Percentiles rank a stretch among this genome's conserved stretches.
Conservation (phyloP, 2,888 invertebrate genomes). For the Rhaphigaster nebulosa region DNA sequence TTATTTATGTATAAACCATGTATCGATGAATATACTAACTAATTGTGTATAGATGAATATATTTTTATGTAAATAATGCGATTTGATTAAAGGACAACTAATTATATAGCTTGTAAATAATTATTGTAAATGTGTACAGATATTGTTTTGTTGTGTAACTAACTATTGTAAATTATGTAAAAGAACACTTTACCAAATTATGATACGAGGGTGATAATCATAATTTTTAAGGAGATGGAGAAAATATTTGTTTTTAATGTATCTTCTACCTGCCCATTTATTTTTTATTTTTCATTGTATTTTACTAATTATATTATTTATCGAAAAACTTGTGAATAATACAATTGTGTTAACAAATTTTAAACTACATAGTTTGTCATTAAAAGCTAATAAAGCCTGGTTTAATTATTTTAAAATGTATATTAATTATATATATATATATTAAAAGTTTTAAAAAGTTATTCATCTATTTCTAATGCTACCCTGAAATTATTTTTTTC, state of each 20-base stretch:
- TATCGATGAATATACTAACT: conserved; percentile 48
- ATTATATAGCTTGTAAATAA: conserved; percentile 49
- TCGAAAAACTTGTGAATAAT: conserved; percentile 41
- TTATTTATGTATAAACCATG: no score
- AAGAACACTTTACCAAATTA: conserved; percentile 52
- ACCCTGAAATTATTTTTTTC: background rate
- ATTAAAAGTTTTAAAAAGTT: conserved; percentile 43
- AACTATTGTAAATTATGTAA: conserved; percentile 47
- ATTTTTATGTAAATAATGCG: conserved; percentile 54
- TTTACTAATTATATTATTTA: conserved; percentile 42
- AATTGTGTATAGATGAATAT: conserved; percentile 49
- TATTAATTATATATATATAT: conserved; percentile 46
- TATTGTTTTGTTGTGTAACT: conserved; percentile 51
- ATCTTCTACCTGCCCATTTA: conserved; percentile 34
- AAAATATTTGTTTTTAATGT: conserved; percentile 10
- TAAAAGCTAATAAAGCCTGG: conserved; percentile 35
- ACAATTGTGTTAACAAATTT: conserved; percentile 32
- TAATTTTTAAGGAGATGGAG: conserved; percentile 52
- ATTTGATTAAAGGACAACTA: background rate
- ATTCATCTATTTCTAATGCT: background rate
- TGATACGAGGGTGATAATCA: conserved; percentile 51
- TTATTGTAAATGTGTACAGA: conserved; percentile 55
- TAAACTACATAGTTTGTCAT: conserved; percentile 17
- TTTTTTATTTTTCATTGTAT: conserved; percentile 35
- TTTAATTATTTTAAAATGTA: conserved; percentile 48